These are phyloP conservation scores for Procambarus virginalis DNA, from an alignment of 1,140 invertebrate genomes.

Conservation along the genomic window DNA sequence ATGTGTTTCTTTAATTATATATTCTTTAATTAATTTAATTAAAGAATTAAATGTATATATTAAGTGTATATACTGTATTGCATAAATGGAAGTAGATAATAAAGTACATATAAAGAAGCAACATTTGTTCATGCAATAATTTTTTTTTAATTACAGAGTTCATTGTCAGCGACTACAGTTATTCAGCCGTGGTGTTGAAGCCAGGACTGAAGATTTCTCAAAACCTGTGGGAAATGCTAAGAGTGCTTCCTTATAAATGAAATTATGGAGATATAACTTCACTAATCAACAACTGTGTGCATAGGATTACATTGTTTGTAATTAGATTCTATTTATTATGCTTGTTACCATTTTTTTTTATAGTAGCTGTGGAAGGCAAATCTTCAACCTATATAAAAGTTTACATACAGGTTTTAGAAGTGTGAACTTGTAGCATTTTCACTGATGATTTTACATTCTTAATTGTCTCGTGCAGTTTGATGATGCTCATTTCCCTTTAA, in stretches of 20 bases:
- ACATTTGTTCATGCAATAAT: neutral
- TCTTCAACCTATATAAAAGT: neutral
- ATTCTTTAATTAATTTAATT: no score
- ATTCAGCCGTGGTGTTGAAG: neutral
- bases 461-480: neutral
- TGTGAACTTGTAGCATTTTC: neutral
- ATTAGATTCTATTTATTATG: neutral
- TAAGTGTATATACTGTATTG: no score
- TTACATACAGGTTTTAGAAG: neutral
- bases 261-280: neutral
- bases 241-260: constrained; percentile 1
- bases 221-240: neutral
- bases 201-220: neutral
- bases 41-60: no score
- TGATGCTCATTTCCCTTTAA: neutral
- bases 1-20: no score
- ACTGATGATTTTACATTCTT: neutral
- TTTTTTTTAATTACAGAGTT: neutral
- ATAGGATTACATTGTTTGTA: neutral
- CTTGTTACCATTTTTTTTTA: neutral
- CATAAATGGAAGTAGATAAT: no score
- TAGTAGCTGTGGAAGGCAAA: neutral
- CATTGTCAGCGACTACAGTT: neutral
- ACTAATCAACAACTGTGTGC: neutral
- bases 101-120: neutral